Conservation (phyloP, 2,113 vertebrate genomes). For the Actinemys pallida region DNA sequence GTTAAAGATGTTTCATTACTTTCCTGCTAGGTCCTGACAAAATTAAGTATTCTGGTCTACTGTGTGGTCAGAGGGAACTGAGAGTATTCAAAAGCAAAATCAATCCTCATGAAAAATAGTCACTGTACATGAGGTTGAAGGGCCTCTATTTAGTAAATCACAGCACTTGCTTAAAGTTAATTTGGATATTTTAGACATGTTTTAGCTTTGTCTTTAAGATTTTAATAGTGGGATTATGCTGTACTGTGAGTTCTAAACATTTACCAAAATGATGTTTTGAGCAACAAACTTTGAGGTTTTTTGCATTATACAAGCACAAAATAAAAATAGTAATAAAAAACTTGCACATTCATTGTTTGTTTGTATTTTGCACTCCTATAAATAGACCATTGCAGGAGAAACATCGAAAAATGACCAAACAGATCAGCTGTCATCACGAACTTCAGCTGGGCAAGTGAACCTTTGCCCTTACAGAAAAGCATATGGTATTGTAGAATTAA, state of each 20-base stretch:
- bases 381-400: not conserved
- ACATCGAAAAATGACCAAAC: accelerated
- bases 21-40: not conserved
- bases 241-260: not conserved
- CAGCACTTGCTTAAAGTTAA: not conserved
- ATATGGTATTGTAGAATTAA: accelerated
- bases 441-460: not conserved
- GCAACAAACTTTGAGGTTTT: not conserved
- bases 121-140: not conserved
- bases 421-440: not conserved
- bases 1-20: too few relatives aligned
- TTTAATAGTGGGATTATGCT: not conserved
- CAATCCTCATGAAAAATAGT: not conserved
- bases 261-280: not conserved
- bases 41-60: not conserved
- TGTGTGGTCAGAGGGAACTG: not conserved
- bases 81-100: accelerated
- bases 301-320: not conserved
- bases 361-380: accelerated
- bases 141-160: not conserved
- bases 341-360: not conserved
- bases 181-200: not conserved
- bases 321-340: not conserved
- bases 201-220: not conserved
- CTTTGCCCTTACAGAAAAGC: not conserved